Evolutionary conservation across 2,113 vertebrate genomes (phyloP).

Genomic region (Salvator merianae): DNA sequence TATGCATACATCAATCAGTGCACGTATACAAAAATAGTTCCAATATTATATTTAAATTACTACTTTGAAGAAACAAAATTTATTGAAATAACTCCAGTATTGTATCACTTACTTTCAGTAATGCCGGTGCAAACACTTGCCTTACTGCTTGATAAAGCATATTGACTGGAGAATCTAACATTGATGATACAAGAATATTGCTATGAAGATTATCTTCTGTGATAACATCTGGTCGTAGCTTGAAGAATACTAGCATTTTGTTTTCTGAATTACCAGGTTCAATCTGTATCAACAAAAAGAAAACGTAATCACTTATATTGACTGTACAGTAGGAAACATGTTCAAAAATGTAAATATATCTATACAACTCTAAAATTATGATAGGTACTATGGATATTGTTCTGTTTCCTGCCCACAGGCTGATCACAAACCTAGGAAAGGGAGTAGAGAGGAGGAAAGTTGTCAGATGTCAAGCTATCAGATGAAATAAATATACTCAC

Average conservation of each 20-base stretch:
- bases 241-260: conserved; percentile 93
- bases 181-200: conserved; percentile 92
- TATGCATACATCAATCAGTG: too few relatives aligned
- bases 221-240: conserved; percentile 89
- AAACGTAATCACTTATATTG: background rate
- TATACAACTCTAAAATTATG: background rate
- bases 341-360: background rate
- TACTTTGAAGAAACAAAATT: background rate
- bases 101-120: conserved; percentile 82
- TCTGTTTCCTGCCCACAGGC: background rate
- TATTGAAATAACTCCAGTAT: background rate
- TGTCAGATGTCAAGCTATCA: background rate
- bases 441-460: background rate
- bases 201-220: conserved; percentile 91
- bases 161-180: conserved; percentile 93
- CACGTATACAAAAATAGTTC: too few relatives aligned
- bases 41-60: background rate
- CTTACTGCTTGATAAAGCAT: conserved; percentile 92
- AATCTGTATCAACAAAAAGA: conserved; percentile 75
- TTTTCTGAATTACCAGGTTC: conserved; percentile 79
- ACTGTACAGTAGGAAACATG: background rate
- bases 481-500: background rate
- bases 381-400: background rate
- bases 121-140: conserved; percentile 89
- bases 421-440: background rate